phyloP scores from a whole-genome alignment of 2,797 vertebrate species.

The Neopelma chrysocephalum region DNA sequence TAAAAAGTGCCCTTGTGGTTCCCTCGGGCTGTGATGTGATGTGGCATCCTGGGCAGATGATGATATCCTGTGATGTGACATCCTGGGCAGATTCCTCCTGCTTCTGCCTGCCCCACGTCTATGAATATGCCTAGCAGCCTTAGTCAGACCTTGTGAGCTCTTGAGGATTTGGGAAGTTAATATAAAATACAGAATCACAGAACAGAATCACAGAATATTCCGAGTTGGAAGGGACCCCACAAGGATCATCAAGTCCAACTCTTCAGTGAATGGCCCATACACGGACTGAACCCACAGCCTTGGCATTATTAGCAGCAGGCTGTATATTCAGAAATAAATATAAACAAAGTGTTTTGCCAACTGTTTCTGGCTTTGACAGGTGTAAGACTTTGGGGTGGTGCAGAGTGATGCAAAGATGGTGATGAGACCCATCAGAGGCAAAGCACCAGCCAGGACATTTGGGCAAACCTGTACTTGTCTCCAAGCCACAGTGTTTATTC shows the following conservation, averaged over 20 bases:
- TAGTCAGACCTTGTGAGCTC: not conserved
- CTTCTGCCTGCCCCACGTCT: not conserved
- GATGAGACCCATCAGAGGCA: not conserved
- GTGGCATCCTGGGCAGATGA: not conserved
- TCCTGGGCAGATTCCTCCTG: constrained; percentile 1
- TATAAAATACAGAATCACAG: not conserved
- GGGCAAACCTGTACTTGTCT: not conserved
- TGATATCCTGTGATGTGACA: not conserved
- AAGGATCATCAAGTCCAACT: not conserved
- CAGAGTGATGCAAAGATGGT: not conserved
- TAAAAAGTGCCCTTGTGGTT: not conserved
- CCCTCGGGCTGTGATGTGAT: not conserved
- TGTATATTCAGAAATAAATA: not conserved
- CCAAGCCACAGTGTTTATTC: not conserved
- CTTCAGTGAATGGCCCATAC: not conserved
- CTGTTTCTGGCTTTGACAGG: not conserved
- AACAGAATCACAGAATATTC: not conserved
- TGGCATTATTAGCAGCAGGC: no score
- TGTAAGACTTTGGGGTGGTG: not conserved
- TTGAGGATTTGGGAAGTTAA: not conserved
- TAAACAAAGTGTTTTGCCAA: not conserved
- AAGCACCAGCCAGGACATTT: not conserved
- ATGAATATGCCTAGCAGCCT: not conserved
- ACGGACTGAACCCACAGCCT: not conserved
- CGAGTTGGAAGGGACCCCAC: not conserved